Percentiles rank a stretch among this genome's conserved stretches.
These are phyloP conservation scores for Choloepus hoffmanni DNA, from an alignment of 2,113 vertebrate genomes.

Conservation along the genomic window DNA sequence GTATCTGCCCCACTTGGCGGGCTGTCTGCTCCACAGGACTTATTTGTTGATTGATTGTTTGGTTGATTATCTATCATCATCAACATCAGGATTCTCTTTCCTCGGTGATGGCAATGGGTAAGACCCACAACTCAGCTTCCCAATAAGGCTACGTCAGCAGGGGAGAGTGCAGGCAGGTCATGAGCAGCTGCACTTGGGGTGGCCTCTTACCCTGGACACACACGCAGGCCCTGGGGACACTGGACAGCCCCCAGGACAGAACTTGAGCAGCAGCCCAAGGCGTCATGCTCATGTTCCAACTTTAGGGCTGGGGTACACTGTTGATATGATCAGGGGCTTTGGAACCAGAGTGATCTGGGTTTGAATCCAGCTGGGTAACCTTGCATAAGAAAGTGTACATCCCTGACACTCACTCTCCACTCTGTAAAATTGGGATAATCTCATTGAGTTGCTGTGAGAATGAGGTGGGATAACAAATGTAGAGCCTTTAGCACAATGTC, in stretches of 20 bases:
- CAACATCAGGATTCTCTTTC: neutral
- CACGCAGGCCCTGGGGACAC: too few species aligned
- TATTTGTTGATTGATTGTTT: neutral
- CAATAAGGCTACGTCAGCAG: neutral
- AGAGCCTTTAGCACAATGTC: neutral
- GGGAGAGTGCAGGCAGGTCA: neutral
- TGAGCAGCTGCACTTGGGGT: neutral
- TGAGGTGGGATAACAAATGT: neutral
- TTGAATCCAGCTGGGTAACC: neutral
- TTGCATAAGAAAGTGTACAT: neutral
- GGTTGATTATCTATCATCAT: neutral
- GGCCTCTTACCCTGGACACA: too few species aligned
- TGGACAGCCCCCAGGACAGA: neutral
- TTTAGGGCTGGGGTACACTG: too few species aligned
- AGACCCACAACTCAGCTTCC: neutral
- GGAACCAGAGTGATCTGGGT: neutral
- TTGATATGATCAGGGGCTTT: neutral
- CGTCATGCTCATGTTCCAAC: rapidly evolving
- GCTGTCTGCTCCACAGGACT: neutral
- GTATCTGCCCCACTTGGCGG: neutral
- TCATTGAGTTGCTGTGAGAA: neutral
- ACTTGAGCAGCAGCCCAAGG: neutral
- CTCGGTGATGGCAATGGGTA: neutral
- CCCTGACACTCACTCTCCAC: neutral
- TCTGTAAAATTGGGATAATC: neutral